A percentile compares a stretch with the other conserved stretches of the same genome.
These are phyloP conservation scores for Alviniconcha strummeri DNA, from an alignment of 2,888 invertebrate genomes.

Conservation along the genomic window DNA sequence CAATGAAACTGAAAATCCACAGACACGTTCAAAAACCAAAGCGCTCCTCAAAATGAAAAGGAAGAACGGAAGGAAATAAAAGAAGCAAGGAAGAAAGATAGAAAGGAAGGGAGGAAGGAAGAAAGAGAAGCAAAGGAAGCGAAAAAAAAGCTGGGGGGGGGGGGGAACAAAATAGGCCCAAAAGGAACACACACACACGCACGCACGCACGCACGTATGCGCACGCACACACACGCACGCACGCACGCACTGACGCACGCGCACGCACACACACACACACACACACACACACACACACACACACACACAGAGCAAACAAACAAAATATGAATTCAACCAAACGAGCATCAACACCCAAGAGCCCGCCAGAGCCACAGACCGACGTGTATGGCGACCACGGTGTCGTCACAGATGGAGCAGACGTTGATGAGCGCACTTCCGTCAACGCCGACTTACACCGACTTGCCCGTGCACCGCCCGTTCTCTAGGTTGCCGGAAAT, in stretches of 20 bases:
- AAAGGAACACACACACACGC: background rate
- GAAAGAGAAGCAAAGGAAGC: background rate
- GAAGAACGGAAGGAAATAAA: background rate
- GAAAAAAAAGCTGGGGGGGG: background rate
- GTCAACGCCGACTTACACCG: conserved; percentile 43
- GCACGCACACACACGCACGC: background rate
- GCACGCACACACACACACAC: background rate
- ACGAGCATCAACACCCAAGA: no score
- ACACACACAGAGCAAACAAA: no score
- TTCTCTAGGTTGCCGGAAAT: conserved; percentile 80
- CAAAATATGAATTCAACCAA: no score
- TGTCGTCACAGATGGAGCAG: conserved; percentile 20
- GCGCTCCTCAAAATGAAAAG: no score
- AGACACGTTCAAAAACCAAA: no score
- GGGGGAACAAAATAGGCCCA: background rate
- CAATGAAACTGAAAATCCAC: background rate
- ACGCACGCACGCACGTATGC: background rate
- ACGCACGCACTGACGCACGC: conserved; percentile 29
- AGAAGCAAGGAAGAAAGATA: conserved; percentile 12
- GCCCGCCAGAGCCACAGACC: no score
- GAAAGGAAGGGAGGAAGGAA: background rate
- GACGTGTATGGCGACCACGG: no score
- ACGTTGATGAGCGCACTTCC: conserved; percentile 37
- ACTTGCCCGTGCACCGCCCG: conserved; percentile 80
- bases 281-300: conserved; percentile 29